These are phyloP conservation scores for Stenolophus ochropezus DNA, from an alignment of 2,888 invertebrate genomes.

Conservation along the genomic window DNA sequence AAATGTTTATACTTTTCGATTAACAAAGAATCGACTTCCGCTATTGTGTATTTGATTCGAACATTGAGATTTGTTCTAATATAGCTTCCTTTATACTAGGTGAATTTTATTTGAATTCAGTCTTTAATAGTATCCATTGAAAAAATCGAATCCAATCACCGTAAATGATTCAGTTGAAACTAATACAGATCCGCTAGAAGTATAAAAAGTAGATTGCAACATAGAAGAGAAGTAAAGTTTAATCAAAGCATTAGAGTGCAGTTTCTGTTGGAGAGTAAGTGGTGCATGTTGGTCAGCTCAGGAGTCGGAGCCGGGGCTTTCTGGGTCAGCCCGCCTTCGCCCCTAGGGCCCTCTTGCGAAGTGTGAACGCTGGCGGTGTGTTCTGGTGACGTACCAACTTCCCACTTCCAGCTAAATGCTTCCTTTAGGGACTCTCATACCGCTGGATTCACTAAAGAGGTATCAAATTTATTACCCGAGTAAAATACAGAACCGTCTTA, in stretches of 20 bases:
- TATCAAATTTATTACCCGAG: conserved; percentile 40
- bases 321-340: conserved; percentile 43
- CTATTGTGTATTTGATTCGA: too few relatives aligned
- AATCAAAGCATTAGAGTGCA: neutral
- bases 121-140: neutral
- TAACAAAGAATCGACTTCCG: too few relatives aligned
- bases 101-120: too few relatives aligned
- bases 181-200: neutral
- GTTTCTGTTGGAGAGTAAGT: conserved; percentile 5
- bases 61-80: too few relatives aligned
- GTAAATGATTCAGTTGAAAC: neutral
- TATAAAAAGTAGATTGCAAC: neutral
- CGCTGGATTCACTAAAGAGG: conserved; percentile 54
- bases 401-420: conserved; percentile 45
- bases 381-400: conserved; percentile 55
- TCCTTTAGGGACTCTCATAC: conserved; percentile 49
- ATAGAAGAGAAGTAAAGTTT: conserved; percentile 26
- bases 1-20: too few relatives aligned
- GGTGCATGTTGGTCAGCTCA: conserved; percentile 7
- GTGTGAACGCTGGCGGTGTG: conserved; percentile 43
- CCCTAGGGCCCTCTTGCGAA: conserved; percentile 43
- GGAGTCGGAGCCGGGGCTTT: neutral
- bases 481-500: too few relatives aligned
- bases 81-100: too few relatives aligned
- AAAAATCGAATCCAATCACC: neutral